phyloP scores from a whole-genome alignment of 2,888 invertebrate genomes.

The Limnephilus lunatus region DNA sequence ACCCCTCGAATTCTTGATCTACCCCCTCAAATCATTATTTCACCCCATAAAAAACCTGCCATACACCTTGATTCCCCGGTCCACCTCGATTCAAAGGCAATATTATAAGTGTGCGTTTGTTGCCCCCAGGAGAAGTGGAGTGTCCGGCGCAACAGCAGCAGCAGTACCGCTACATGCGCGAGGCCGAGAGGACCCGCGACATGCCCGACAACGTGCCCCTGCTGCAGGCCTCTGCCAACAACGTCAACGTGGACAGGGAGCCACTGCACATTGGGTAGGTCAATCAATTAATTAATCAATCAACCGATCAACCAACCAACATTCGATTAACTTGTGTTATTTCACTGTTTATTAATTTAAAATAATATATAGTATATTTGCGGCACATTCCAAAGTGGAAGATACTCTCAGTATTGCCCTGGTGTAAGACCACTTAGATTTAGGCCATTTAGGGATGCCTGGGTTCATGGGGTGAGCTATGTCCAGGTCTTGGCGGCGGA shows the following conservation, averaged over 20 bases:
- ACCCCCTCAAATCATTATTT: too few species aligned
- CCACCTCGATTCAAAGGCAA: background rate
- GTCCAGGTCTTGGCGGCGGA: too few species aligned
- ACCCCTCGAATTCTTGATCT: too few species aligned
- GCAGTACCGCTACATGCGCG: constrained; percentile 78
- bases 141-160: constrained; percentile 78
- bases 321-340: background rate
- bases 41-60: too few species aligned
- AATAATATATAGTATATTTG: too few species aligned
- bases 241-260: constrained; percentile 76
- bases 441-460: too few species aligned
- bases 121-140: constrained; percentile 75
- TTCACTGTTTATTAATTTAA: too few species aligned
- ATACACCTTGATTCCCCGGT: too few species aligned
- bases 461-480: too few species aligned
- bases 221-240: constrained; percentile 76
- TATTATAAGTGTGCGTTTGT: background rate
- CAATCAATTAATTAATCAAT: background rate
- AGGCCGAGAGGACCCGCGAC: constrained; percentile 76
- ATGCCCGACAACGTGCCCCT: constrained; percentile 75
- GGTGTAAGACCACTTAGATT: too few species aligned
- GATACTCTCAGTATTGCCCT: too few species aligned
- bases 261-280: constrained; percentile 75
- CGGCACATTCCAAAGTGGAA: too few species aligned
- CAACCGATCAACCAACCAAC: background rate